Evolutionary conservation across 2,888 invertebrate genomes (phyloP).

Genomic region (Ornithoptera priamus): DNA sequence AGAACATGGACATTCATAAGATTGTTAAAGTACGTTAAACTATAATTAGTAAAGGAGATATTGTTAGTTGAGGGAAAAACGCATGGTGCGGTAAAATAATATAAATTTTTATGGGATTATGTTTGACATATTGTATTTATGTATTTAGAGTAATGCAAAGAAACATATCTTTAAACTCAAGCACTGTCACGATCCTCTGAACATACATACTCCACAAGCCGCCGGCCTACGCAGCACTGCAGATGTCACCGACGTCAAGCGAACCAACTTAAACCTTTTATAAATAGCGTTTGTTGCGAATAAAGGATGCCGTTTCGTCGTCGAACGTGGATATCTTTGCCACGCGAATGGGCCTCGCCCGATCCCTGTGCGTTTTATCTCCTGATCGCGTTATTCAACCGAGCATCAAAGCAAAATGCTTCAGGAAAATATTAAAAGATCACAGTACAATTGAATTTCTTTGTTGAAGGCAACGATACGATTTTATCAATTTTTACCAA

Average conservation of each 20-base stretch:
- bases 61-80: too few relatives aligned
- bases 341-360: conserved; percentile 52
- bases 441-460: conserved; percentile 49
- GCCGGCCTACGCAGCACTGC: conserved; percentile 5
- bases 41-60: too few relatives aligned
- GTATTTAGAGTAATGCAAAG: neutral
- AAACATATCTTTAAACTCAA: neutral
- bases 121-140: neutral
- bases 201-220: neutral
- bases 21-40: too few relatives aligned
- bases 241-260: conserved; percentile 30
- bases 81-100: too few relatives aligned
- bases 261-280: conserved; percentile 47
- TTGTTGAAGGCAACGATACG: conserved; percentile 36
- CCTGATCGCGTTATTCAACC: conserved; percentile 75
- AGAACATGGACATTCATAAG: too few relatives aligned
- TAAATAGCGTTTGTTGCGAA: conserved; percentile 44
- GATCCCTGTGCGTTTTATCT: conserved; percentile 69
- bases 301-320: conserved; percentile 11
- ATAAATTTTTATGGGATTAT: too few relatives aligned
- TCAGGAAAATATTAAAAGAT: conserved; percentile 64
- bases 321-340: conserved; percentile 50
- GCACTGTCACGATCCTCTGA: neutral
- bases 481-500: conserved; percentile 18
- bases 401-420: conserved; percentile 73